Conservation (phyloP, 2,888 invertebrate species). For the Pharmacophagus antenor region DNA sequence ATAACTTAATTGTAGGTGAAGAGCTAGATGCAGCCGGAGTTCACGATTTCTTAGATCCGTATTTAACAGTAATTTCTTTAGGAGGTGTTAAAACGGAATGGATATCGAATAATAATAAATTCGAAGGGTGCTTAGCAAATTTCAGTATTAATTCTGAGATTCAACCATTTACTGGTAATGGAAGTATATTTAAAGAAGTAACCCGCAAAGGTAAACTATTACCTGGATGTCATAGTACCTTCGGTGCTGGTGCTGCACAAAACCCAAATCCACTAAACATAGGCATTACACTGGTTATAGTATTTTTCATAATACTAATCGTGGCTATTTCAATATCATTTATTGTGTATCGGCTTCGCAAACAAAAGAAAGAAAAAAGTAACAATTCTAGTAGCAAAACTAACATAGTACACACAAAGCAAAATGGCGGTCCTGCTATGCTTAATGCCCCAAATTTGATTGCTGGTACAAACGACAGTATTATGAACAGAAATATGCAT, state of each 20-base stretch:
- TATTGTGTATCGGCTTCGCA: constrained; percentile 93
- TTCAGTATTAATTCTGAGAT: constrained; percentile 94
- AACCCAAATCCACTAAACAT: constrained; percentile 94
- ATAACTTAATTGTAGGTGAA: constrained; percentile 87
- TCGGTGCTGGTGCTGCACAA: constrained; percentile 88
- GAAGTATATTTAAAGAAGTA: constrained; percentile 88
- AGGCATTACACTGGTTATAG: constrained; percentile 95
- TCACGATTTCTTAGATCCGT: constrained; percentile 95
- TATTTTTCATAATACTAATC: constrained; percentile 94
- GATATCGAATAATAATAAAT: constrained; percentile 82
- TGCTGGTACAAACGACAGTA: constrained; percentile 84
- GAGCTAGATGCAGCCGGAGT: constrained; percentile 92
- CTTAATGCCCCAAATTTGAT: constrained; percentile 85
- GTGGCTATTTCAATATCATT: constrained; percentile 95
- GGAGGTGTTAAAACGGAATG: constrained; percentile 87
- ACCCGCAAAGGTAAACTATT: constrained; percentile 86
- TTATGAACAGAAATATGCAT: constrained; percentile 85
- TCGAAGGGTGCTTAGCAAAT: constrained; percentile 94
- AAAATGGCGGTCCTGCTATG: constrained; percentile 86
- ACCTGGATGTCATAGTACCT: constrained; percentile 87
- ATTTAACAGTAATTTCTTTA: constrained; percentile 88
- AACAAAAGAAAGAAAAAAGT: constrained; percentile 92
- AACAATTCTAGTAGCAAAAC: constrained; percentile 83
- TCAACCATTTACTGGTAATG: constrained; percentile 94
- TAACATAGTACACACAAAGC: constrained; percentile 88